phyloP scores from a whole-genome alignment of 2,113 vertebrate species.

The Malaclemys terrapin region DNA sequence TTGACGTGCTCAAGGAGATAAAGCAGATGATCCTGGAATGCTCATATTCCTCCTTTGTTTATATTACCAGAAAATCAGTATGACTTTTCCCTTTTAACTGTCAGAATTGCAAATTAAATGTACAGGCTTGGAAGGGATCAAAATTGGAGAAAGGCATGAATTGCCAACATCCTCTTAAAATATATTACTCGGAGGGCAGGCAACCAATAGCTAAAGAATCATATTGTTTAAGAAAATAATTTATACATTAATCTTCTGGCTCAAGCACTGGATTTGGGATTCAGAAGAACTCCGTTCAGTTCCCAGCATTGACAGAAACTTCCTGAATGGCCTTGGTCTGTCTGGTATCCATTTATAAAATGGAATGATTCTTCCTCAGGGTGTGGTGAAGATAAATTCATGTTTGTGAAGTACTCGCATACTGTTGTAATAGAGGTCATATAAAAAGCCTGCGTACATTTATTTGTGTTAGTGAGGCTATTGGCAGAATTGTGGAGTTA shows the following conservation, averaged over 20 bases:
- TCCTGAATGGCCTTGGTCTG: not conserved
- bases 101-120: accelerated
- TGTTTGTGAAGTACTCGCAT: not conserved
- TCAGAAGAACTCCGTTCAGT: not conserved
- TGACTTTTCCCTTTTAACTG: not conserved
- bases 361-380: not conserved
- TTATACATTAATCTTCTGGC: not conserved
- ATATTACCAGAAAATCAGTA: accelerated
- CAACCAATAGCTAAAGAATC: not conserved
- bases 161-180: not conserved
- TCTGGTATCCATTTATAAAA: not conserved
- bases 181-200: not conserved
- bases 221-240: not conserved
- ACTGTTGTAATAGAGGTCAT: not conserved
- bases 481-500: not conserved
- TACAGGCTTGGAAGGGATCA: not conserved
- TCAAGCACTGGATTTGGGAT: not conserved
- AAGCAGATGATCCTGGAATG: not conserved
- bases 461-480: not conserved
- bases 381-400: not conserved
- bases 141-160: not conserved
- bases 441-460: not conserved
- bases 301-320: not conserved
- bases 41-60: accelerated
- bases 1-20: not conserved